Base-by-base conservation (phyloP, 2,888 invertebrate species). In the Drosophila longiperda region DNA sequence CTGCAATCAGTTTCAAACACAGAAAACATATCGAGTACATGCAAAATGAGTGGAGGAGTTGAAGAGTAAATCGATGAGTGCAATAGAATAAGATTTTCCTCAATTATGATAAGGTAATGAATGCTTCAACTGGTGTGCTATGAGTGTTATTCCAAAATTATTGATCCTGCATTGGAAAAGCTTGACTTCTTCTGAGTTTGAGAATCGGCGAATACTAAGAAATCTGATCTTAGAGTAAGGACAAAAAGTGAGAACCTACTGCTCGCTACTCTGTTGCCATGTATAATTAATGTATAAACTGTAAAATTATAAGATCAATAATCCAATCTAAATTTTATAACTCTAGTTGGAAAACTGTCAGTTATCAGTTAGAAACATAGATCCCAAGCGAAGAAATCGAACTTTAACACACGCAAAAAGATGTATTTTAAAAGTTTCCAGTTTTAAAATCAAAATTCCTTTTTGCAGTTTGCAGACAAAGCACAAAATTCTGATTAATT, bases 1-100 rank as follows among this genome's bases (percentile, higher is more conserved):
- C 98, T 98, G 95, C 42, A 95, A 95, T 66, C 36, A 74, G 70
- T 76, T 73, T 42, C 64, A 68, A 58, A 77, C 83, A 89, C 70
- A 93, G 87, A 89, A 74, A 70, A 85, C 69, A 82, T 73, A 60
- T 68, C 75, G 77, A 68, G 77, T 65, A 60, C 86, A 83, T 87
- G 87, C 83, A 77, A 65, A 48, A 84, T 87, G 83, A 79, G 84
- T 84, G 89, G 67, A 64, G 61, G 74, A 74, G 50, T 70, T 67
- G 70, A 68, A 70, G 73, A 71, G 61, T 61, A 38, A 58, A 50
- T 66, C 54, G 32, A 48, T 60, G 61, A 64, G 57, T 63, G 65
- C 20, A 60, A 23, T 29, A 60, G 45, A 36, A 20, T 4, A 15
- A 26, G 23, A 15, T 5, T 23, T 12, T 40, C 7, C 29, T 20